These are phyloP conservation scores for Perca fluviatilis DNA, from an alignment of 2,113 vertebrate species.

Conservation along the genomic window DNA sequence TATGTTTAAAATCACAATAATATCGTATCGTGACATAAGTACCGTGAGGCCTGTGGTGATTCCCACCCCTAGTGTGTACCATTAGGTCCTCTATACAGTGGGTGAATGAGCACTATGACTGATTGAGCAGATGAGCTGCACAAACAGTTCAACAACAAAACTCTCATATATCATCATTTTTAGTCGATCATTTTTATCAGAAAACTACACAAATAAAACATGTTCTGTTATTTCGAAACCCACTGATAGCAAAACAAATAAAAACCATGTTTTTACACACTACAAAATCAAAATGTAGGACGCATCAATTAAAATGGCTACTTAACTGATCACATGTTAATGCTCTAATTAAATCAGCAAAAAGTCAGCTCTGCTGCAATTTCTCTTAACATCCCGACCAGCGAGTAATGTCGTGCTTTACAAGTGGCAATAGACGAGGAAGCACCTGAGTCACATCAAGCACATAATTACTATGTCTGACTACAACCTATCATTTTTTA, in stretches of 20 bases:
- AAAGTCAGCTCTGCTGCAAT: background rate
- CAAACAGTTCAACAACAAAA: conserved; percentile 1
- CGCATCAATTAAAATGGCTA: background rate
- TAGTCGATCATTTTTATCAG: background rate
- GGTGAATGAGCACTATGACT: background rate
- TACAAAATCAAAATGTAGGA: conserved; percentile 1
- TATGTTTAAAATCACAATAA: too few relatives aligned
- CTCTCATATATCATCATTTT: background rate
- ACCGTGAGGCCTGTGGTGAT: too few relatives aligned
- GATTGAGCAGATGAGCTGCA: background rate
- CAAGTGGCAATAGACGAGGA: conserved; percentile 34
- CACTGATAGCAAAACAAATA: background rate
- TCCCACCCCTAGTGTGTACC: too few relatives aligned
- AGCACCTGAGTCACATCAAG: conserved; percentile 45
- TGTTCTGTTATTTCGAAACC: background rate
- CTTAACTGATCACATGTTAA: conserved; percentile 2
- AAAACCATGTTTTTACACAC: background rate
- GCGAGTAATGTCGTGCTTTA: conserved; percentile 28
- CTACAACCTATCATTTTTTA: conserved; percentile 58
- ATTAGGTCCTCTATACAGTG: background rate
- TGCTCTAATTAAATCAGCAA: conserved; percentile 3
- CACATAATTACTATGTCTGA: conserved; percentile 60
- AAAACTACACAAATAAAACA: background rate
- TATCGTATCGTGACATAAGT: too few relatives aligned
- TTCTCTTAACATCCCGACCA: conserved; percentile 10